Conservation (phyloP, 2,797 vertebrate species). For the Leptodactylus fallax region DNA sequence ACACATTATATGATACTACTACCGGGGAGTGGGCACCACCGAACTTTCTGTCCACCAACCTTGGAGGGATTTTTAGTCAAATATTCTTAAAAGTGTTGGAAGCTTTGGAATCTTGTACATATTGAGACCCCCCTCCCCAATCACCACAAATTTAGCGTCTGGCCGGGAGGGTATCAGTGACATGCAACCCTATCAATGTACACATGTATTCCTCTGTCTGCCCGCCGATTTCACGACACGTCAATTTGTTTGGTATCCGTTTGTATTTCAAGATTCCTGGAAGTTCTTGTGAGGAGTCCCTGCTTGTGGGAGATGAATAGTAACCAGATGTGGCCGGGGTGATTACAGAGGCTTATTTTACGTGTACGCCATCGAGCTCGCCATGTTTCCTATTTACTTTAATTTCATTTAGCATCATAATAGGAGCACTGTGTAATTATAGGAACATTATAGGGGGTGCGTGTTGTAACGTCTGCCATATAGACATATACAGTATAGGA, state of each 20-base stretch:
- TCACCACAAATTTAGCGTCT: background rate
- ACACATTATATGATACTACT: too few relatives aligned
- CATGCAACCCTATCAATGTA: constrained; percentile 6
- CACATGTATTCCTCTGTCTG: background rate
- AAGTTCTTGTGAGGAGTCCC: constrained; percentile 7
- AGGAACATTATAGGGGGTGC: background rate
- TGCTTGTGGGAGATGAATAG: constrained; percentile 33
- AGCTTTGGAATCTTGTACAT: too few relatives aligned
- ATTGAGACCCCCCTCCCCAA: too few relatives aligned
- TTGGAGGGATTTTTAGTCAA: too few relatives aligned
- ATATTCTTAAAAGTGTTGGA: too few relatives aligned
- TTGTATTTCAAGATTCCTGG: constrained; percentile 25
- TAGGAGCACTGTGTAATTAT: constrained; percentile 33
- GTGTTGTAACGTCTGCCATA: background rate
- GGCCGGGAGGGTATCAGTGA: background rate
- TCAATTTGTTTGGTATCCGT: background rate
- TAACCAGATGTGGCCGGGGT: constrained; percentile 49
- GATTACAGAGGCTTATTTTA: constrained; percentile 48
- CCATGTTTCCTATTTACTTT: constrained; percentile 54
- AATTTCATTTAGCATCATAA: constrained; percentile 49
- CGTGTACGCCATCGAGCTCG: background rate
- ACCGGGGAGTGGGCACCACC: too few relatives aligned
- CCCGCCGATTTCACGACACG: background rate
- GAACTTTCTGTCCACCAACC: too few relatives aligned
- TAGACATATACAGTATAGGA: background rate